Conservation (phyloP, 2,888 invertebrate species). For the Chelonus formosanus region DNA sequence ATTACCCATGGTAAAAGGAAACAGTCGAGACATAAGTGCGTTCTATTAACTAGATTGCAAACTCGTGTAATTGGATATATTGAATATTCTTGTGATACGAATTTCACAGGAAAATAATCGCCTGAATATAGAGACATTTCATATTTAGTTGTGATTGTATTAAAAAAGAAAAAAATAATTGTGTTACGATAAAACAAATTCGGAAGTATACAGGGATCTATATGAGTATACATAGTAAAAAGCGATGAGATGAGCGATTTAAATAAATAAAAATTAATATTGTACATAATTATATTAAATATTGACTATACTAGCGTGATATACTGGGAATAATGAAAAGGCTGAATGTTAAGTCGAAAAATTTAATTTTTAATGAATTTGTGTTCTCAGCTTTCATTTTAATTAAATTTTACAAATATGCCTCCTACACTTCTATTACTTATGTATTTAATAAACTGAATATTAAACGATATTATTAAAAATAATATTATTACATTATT, state of each 20-base stretch:
- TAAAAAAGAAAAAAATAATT: constrained; percentile 47
- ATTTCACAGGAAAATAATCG: constrained; percentile 31
- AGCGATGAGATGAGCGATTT: constrained; percentile 31
- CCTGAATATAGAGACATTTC: constrained; percentile 46
- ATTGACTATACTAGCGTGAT: constrained; percentile 56
- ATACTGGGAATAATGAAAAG: constrained; percentile 33
- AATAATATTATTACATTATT: constrained; percentile 45
- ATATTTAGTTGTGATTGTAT: constrained; percentile 45
- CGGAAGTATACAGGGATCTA: constrained; percentile 65
- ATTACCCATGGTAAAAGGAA: neutral
- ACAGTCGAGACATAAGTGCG: constrained; percentile 21
- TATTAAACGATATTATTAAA: constrained; percentile 32
- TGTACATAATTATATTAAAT: constrained; percentile 43
- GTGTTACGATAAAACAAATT: constrained; percentile 61
- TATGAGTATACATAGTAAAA: constrained; percentile 49
- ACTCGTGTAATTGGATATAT: constrained; percentile 40
- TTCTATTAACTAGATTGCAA: constrained; percentile 19
- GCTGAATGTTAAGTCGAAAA: constrained; percentile 29
- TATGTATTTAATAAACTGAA: constrained; percentile 46
- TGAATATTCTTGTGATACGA: constrained; percentile 59
- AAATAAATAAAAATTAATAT: constrained; percentile 40
- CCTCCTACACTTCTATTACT: constrained; percentile 31
- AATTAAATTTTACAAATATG: constrained; percentile 6
- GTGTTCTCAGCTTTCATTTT: constrained; percentile 13
- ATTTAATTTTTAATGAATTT: constrained; percentile 10